Conservation (phyloP, 2,888 invertebrate species). For the Lymantria dispar region DNA sequence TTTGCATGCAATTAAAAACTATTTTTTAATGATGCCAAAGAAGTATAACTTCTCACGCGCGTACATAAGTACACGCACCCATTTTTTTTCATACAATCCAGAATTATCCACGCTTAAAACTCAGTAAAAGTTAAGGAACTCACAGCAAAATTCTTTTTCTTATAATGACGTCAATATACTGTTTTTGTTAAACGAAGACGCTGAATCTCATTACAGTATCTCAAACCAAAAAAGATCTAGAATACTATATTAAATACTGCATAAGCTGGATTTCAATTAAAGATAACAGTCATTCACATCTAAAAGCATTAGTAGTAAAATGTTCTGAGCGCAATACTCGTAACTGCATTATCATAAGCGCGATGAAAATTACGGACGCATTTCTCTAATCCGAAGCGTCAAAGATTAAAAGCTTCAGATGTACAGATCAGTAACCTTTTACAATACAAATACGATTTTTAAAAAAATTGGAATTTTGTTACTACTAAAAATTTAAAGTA, state of each 20-base stretch:
- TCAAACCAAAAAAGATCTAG: conserved; percentile 2
- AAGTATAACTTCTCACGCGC: too few relatives aligned
- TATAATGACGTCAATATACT: too few relatives aligned
- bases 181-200: neutral
- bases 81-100: too few relatives aligned
- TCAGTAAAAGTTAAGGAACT: too few relatives aligned
- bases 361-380: conserved; percentile 61
- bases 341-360: conserved; percentile 65
- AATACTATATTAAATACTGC: conserved; percentile 29
- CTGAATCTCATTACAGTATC: conserved; percentile 6
- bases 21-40: too few relatives aligned
- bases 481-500: too few relatives aligned
- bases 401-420: conserved; percentile 43
- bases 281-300: conserved; percentile 49
- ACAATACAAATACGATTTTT: too few relatives aligned
- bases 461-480: too few relatives aligned
- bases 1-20: too few relatives aligned
- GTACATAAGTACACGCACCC: too few relatives aligned
- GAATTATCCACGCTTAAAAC: too few relatives aligned
- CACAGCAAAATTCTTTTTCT: neutral
- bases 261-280: conserved; percentile 45
- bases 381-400: conserved; percentile 58
- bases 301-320: conserved; percentile 48
- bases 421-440: too few relatives aligned
- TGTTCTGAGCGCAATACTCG: conserved; percentile 60